Evolutionary conservation across 2,113 vertebrate species (phyloP).

Genomic region (Cynopterus brachyotis): DNA sequence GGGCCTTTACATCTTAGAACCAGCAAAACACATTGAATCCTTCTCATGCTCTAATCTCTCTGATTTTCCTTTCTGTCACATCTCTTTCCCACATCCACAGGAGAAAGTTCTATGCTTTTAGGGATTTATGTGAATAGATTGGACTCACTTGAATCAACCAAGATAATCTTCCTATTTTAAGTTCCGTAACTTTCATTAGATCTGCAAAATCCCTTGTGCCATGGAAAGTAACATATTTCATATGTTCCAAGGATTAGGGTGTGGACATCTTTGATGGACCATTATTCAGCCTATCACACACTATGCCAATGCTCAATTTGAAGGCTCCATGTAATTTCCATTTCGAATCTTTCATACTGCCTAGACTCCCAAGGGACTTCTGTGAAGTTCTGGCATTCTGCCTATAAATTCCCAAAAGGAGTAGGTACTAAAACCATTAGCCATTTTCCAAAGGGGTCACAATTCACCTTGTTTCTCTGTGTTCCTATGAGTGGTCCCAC

Average conservation of each 20-base stretch:
- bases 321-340: not conserved
- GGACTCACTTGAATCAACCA: not conserved
- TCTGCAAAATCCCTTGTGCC: not conserved
- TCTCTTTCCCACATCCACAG: not conserved
- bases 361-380: not conserved
- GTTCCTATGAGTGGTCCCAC: not conserved
- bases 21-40: not conserved
- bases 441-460: not conserved
- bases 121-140: not conserved
- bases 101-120: not conserved
- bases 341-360: not conserved
- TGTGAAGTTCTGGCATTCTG: not conserved
- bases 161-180: not conserved
- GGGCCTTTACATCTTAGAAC: not conserved
- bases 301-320: not conserved
- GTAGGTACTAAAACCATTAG: not conserved
- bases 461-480: not conserved
- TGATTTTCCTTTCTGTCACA: not conserved
- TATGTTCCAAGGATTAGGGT: not conserved
- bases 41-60: not conserved
- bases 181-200: not conserved
- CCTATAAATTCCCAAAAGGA: not conserved
- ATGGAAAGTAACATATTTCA: not conserved
- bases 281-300: not conserved
- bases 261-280: not conserved